Evolutionary conservation across 2,113 vertebrate species (phyloP), one percentile per base, ranked within the genome.

Genomic region (Seriola rivoliana): DNA sequence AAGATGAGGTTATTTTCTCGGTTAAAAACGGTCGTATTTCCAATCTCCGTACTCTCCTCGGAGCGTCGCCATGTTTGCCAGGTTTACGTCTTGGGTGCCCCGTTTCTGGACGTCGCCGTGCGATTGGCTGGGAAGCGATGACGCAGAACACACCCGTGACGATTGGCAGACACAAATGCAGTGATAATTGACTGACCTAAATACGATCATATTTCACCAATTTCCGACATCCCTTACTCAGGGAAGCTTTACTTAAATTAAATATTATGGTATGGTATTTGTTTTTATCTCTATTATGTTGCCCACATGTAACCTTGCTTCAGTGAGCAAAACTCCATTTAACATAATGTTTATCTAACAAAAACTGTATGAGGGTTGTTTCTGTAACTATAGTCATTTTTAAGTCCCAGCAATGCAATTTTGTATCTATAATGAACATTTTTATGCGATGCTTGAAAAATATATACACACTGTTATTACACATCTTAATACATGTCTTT

Each of bases 1-100:
- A 75, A 60, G 71, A 76, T 40, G 74, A 74, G 68, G 65, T 82
- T 81, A 71, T 90, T 80, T 85, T 83, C 21, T 78, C 63, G 52
- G 87, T 93, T 93, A 95, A 92, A 93, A 94, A 29, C 89, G 81
- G 44, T 84, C 88, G 89, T 92, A 85, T 88, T 83, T 88, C 93
- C 93, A 93, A 85, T 88, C 93, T 92, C 92, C 89, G 93, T 88
- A 89, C 89, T 89, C 91, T 91, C 89, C 77, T 88, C 92, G 91
- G 92, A 91, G 89, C 89, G 93, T 89, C 94, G 95, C 95, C 95
- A 96, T 96, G 92, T 95, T 94, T 93, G 95, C 69, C 8, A 85
- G 93, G 77, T 90, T 94, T 93, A 94, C 92, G 91, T 93, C 83
- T 78, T 17, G 17, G 38, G 60, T 40, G 89, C 82, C 84, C 86